Evolutionary conservation across 92 coral and sea anemone genomes (phyloP).

Genomic region (Palythoa caribaeorum): DNA sequence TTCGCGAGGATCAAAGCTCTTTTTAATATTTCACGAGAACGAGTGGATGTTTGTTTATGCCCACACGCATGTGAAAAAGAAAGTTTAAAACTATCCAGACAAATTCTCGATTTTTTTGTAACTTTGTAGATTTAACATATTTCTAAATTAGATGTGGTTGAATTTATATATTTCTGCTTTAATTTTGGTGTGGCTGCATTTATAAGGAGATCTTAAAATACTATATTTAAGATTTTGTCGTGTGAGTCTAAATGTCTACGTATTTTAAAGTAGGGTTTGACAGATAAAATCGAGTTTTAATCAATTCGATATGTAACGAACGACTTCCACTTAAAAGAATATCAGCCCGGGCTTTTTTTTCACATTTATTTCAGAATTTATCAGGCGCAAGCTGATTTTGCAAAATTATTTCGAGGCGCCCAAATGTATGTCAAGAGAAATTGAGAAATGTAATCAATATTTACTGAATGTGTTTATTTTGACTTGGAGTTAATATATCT

Average conservation of each 20-base stretch:
- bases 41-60: slow-evolving; percentile 18
- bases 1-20: neutral
- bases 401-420: neutral
- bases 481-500: slow-evolving; percentile 45
- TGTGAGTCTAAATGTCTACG: neutral
- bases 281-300: slow-evolving; percentile 19
- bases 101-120: neutral
- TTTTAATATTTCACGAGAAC: slow-evolving; percentile 49
- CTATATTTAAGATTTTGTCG: neutral
- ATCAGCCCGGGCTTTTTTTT: too few relatives aligned
- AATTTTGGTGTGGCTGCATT: neutral
- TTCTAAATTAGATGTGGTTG: neutral
- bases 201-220: neutral
- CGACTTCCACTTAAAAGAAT: neutral
- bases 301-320: neutral
- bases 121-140: neutral
- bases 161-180: neutral
- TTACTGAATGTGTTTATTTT: slow-evolving; percentile 41
- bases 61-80: slow-evolving; percentile 37
- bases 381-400: neutral
- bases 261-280: neutral
- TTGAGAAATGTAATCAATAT: slow-evolving; percentile 37
- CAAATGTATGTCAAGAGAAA: slow-evolving; percentile 9
- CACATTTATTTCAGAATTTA: neutral
- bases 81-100: neutral